These are phyloP conservation scores for Platerodrilus igneus DNA, from an alignment of 2,888 invertebrate genomes.

Conservation along the genomic window DNA sequence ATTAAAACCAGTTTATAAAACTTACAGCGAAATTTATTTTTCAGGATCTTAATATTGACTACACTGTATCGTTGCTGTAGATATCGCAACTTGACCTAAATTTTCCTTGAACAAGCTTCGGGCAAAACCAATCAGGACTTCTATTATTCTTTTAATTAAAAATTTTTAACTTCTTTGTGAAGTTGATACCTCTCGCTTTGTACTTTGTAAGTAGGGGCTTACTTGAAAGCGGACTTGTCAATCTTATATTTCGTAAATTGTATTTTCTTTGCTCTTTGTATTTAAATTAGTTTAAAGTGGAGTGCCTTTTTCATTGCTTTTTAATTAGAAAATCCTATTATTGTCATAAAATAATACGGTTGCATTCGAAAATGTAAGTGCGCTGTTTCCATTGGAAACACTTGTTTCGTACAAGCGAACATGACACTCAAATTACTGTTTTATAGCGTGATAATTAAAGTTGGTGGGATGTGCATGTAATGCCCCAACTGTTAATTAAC, in stretches of 20 bases:
- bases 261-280: constrained; percentile 22
- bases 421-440: too few relatives aligned
- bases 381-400: too few relatives aligned
- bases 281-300: constrained; percentile 22
- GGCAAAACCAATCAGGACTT: constrained; percentile 24
- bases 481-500: too few relatives aligned
- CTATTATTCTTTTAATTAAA: constrained; percentile 28
- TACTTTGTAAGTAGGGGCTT: constrained; percentile 19
- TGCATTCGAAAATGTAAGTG: too few relatives aligned
- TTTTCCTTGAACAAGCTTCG: constrained; percentile 18
- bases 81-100: constrained; percentile 19
- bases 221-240: constrained; percentile 21
- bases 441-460: too few relatives aligned
- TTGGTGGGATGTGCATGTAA: too few relatives aligned
- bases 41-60: too few relatives aligned
- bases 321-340: too few relatives aligned
- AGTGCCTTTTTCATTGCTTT: constrained; percentile 17
- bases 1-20: too few relatives aligned
- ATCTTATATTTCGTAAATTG: constrained; percentile 26
- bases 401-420: too few relatives aligned
- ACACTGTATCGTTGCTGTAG: constrained; percentile 5
- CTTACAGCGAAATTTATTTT: too few relatives aligned
- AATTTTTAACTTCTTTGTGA: constrained; percentile 26
- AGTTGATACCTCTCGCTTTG: constrained; percentile 25
- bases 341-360: too few relatives aligned